A percentile compares a stretch with the other conserved stretches of the same genome.
phyloP scores from a whole-genome alignment of 2,113 vertebrate species.

The Eptesicus fuscus region DNA sequence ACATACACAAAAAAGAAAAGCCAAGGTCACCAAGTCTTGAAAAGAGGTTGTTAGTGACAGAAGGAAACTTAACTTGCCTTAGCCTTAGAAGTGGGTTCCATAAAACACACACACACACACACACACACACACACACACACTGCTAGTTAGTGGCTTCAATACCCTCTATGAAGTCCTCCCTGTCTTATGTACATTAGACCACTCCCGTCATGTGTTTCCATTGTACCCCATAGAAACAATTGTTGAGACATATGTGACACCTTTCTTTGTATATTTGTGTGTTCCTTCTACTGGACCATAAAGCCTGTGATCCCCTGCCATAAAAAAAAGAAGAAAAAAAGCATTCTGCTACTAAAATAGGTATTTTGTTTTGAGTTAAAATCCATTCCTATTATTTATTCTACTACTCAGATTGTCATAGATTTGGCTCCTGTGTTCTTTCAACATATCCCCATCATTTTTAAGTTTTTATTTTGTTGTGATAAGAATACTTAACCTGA shows the following conservation, averaged over 20 bases:
- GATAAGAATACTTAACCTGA: background rate
- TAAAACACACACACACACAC: too few species aligned
- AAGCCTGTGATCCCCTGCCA: background rate
- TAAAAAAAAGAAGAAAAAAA: too few species aligned
- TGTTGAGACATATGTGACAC: background rate
- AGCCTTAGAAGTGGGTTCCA: background rate
- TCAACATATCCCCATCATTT: background rate
- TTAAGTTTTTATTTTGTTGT: background rate
- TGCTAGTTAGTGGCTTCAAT: background rate
- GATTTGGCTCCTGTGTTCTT: background rate
- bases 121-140: too few species aligned
- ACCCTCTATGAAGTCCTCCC: background rate
- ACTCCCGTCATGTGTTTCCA: background rate
- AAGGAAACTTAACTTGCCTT: background rate
- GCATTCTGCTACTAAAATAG: background rate
- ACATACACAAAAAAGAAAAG: background rate
- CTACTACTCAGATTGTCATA: background rate
- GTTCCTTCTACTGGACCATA: background rate
- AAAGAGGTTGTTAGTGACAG: background rate
- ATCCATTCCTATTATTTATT: background rate
- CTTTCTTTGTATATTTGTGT: background rate
- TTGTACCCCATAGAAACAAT: background rate
- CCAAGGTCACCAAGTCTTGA: background rate
- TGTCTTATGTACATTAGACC: background rate
- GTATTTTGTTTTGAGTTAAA: conserved; percentile 7